Conservation (phyloP, 2,888 invertebrate genomes). For the Pyrrhia umbra region DNA sequence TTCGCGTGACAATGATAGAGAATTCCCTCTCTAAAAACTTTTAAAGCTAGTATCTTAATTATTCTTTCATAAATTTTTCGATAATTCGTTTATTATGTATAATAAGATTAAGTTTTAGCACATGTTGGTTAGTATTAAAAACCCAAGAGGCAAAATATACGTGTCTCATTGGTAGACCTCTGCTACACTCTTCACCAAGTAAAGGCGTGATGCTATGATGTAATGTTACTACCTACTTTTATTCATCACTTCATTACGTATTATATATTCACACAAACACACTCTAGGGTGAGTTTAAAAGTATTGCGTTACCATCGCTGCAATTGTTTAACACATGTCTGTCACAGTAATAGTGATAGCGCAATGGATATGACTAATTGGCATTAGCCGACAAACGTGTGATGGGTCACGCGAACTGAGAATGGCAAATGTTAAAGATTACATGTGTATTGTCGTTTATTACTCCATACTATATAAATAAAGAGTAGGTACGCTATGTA, state of each 20-base stretch:
- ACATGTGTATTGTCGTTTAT: constrained; percentile 26
- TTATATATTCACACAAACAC: constrained; percentile 16
- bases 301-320: constrained; percentile 35
- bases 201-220: constrained; percentile 3
- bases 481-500: too few relatives aligned
- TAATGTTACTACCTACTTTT: constrained; percentile 4
- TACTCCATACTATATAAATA: too few relatives aligned
- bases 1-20: too few relatives aligned
- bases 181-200: too few relatives aligned
- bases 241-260: neutral
- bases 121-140: too few relatives aligned
- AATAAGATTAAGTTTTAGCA: too few relatives aligned
- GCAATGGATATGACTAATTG: constrained; percentile 48
- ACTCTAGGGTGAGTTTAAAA: constrained; percentile 17
- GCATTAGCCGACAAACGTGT: constrained; percentile 29
- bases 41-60: too few relatives aligned
- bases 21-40: too few relatives aligned
- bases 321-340: constrained; percentile 37
- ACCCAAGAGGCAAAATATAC: too few relatives aligned
- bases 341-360: constrained; percentile 32
- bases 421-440: constrained; percentile 41
- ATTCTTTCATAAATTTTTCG: too few relatives aligned
- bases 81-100: too few relatives aligned
- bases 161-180: too few relatives aligned
- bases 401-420: constrained; percentile 43